phyloP scores from a whole-genome alignment of 2,888 invertebrate species.

The Eupsilia transversa region DNA sequence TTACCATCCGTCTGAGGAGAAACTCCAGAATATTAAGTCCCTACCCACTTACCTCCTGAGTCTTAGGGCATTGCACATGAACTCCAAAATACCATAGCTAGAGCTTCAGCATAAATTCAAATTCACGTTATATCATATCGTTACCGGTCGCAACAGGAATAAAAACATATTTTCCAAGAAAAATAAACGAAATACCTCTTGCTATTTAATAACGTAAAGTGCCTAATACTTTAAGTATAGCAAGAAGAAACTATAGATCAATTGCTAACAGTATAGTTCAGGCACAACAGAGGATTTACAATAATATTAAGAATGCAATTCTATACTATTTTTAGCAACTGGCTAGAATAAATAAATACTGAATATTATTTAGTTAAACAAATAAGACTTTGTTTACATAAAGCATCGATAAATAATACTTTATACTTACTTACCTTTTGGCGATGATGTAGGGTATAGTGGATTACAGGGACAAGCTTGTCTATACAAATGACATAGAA shows the following conservation, averaged over 20 bases:
- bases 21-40: neutral
- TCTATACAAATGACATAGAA: neutral
- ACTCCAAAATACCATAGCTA: neutral
- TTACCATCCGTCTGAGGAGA: neutral
- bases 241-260: neutral
- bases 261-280: constrained; percentile 9
- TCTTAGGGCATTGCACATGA: neutral
- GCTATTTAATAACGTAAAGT: too few species aligned
- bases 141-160: neutral
- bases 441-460: neutral
- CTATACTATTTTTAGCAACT: neutral
- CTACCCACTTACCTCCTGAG: neutral
- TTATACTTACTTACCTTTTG: neutral
- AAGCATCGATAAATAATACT: neutral
- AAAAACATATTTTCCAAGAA: neutral
- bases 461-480: neutral
- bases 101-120: neutral
- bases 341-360: neutral
- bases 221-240: constrained; percentile 22
- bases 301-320: neutral
- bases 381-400: constrained; percentile 8
- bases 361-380: neutral
- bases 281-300: neutral
- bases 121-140: neutral
- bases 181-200: neutral